Percentiles rank a stretch among this genome's conserved stretches.
phyloP scores from a whole-genome alignment of 2,797 vertebrate species.

The Diplodus sargus region DNA sequence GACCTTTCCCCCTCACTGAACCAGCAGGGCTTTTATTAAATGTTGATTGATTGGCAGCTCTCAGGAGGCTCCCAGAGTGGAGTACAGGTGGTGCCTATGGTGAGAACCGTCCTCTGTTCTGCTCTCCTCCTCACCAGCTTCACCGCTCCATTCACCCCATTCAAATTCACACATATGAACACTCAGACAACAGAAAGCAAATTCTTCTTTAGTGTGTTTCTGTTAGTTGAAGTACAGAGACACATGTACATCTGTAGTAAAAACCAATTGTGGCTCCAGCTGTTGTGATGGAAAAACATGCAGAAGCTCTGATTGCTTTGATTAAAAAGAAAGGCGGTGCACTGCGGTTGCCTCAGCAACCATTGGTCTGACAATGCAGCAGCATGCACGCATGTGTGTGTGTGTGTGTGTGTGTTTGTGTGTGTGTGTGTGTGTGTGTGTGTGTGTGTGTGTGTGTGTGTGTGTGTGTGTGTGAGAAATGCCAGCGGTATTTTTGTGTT shows the following conservation, averaged over 20 bases:
- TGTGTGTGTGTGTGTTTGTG: not conserved
- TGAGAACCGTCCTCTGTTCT: slow-evolving; percentile 74
- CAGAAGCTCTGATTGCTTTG: slow-evolving; percentile 65
- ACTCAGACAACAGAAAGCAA: slow-evolving; percentile 22
- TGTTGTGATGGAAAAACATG: slow-evolving; percentile 65
- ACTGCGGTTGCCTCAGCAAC: slow-evolving; percentile 79
- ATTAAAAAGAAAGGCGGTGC: slow-evolving; percentile 68
- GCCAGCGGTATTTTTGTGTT: slow-evolving; percentile 18
- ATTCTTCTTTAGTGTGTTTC: not conserved
- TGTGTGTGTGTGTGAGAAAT: slow-evolving; percentile 30
- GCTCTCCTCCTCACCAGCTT: slow-evolving; percentile 42
- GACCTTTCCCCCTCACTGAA: slow-evolving; percentile 64
- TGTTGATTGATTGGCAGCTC: slow-evolving; percentile 85
- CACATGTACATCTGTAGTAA: slow-evolving; percentile 16
- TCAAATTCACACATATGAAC: not conserved
- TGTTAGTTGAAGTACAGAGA: slow-evolving; percentile 9
- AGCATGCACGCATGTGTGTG: slow-evolving; percentile 8
- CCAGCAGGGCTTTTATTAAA: slow-evolving; percentile 79
- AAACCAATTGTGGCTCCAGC: slow-evolving; percentile 24
- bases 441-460: slow-evolving; percentile 44
- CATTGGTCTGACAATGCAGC: slow-evolving; percentile 54
- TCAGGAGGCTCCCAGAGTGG: slow-evolving; percentile 82
- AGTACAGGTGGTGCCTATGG: slow-evolving; percentile 81
- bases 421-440: slow-evolving; percentile 18
- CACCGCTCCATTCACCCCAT: slow-evolving; percentile 34